Base-by-base conservation (phyloP, 2,113 vertebrate genomes). In the Strigops habroptila region DNA sequence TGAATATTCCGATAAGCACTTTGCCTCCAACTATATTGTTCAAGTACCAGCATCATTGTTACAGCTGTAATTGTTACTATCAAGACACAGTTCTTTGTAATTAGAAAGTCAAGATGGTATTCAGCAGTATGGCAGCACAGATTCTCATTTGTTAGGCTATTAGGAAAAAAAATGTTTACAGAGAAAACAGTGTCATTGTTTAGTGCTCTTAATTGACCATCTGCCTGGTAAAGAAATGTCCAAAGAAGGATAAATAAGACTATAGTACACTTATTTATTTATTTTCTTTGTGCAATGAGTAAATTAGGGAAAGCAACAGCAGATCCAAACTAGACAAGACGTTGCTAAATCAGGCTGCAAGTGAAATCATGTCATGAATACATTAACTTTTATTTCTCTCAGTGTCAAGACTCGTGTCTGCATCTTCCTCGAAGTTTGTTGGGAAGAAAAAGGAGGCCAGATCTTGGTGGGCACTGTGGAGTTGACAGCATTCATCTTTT, bases 201-300 rank as follows among this genome's bases (percentile, higher is more conserved):
- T 98, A 98, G 98, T 98, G 97, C 97, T 98, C 98, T 98, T 98
- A 98, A 98, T 98, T 98, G 98, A 98, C 98, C 98, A 98, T 98
- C 98, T 98, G 98, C 98, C 97, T 98, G 94, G 96, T 96, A 96
- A 98, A 98, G 97, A 98, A 98, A 98, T 98, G 98, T 98, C 98
- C 98, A 98, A 98, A 98, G 98, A 97, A 98, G 98, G 97, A 98
- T 98, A 98, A 98, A 98, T 98, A 98, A 97, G 97, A 97, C 96
- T 92, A 97, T 95, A 95, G 97, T 94, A 76, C 90, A 97, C 65
- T 98, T 98, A 98, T 96, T 98, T 98, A 98, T 97, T 98, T 98
- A 98, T 98, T 98, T 98, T 97, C 94, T 97, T 97, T 97, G 97
- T 97, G 95, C 93, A 94, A 96, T 52, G 95, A 97, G 97, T 96